These are phyloP conservation scores for Salticus scenicus DNA, from an alignment of 2,888 invertebrate species.

Conservation along the genomic window DNA sequence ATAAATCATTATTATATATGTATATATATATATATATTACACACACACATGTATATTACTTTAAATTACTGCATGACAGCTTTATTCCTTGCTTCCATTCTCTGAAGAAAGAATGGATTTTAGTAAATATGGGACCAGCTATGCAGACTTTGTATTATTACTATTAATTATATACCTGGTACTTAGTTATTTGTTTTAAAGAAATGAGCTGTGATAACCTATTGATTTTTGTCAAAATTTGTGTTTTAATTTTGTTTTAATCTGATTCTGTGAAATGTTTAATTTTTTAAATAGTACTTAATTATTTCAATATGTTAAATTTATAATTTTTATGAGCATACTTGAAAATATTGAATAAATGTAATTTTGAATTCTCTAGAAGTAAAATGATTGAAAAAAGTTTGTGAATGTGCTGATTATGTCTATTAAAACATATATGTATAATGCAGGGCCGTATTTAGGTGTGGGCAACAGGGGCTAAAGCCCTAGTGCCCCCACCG, in stretches of 20 bases:
- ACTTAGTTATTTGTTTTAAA: not conserved
- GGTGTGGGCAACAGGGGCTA: too few species aligned
- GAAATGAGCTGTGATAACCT: conserved; percentile 12
- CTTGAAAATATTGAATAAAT: too few species aligned
- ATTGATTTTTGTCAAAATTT: not conserved
- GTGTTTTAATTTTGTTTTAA: not conserved
- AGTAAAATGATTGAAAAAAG: too few species aligned
- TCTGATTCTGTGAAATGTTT: too few species aligned
- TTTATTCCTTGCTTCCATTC: conserved; percentile 12
- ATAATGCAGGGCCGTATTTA: too few species aligned
- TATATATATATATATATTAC: not conserved
- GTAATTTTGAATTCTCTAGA: too few species aligned
- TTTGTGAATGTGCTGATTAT: too few species aligned
- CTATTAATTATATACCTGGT: not conserved
- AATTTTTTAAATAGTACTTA: too few species aligned
- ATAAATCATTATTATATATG: not conserved
- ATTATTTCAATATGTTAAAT: too few species aligned
- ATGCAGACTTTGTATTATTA: not conserved
- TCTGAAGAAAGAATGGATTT: not conserved
- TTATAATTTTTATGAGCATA: too few species aligned
- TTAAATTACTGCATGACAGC: not conserved
- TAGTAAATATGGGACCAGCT: conserved; percentile 6
- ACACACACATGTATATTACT: not conserved
- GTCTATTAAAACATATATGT: too few species aligned
- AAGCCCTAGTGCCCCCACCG: too few species aligned